Evolutionary conservation across 1,140 invertebrate genomes (phyloP), one percentile per base, ranked within the genome.

Genomic region (Heliconius hermathena): DNA sequence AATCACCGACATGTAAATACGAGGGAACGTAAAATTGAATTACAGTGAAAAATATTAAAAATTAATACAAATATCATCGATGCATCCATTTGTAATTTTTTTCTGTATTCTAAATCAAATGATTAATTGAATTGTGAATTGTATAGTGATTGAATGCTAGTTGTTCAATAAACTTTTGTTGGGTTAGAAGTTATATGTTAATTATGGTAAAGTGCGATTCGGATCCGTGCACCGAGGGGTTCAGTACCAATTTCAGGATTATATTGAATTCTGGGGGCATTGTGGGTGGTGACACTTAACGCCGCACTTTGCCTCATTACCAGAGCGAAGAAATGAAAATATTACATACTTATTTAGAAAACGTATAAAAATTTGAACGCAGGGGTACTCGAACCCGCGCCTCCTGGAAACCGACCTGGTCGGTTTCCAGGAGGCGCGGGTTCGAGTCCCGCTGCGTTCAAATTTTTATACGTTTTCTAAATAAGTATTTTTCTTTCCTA

Each of bases 1-100:
- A 71, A 71, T 71, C 75, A 71, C 75, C 18, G 60, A 71, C 60
- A 54, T 71, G 41, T 71, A 77, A 77, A 76, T 36, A 76, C 33
- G 74, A 18, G 38, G 13, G 38, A 29, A 76, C 74, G 54, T 70
- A 66, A 66, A 46, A 76, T 38, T 66, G 74, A 76, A 76, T 66
- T 1, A 76, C 20, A 8, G 8, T 26, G 54, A 22, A 60, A 8
- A 60, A 60, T 60, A 60, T 60, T 9, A 22, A 60, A 60, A 22
- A 60, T 60, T 60, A 26, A 26, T 26, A 60, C n/a, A 60, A 60
- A 22, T 57, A 52, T 4, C 4, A 52, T 8, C 11, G 9, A 11
- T 20, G 49, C 3, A 16, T 16, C 3, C 41, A 46, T 46, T 46
- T 46, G 13, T 46, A 13, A 16, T 46, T 46, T 46, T 46, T 11